Base-by-base conservation (phyloP, 2,888 invertebrate species). In the Macrophya alboannulata region DNA sequence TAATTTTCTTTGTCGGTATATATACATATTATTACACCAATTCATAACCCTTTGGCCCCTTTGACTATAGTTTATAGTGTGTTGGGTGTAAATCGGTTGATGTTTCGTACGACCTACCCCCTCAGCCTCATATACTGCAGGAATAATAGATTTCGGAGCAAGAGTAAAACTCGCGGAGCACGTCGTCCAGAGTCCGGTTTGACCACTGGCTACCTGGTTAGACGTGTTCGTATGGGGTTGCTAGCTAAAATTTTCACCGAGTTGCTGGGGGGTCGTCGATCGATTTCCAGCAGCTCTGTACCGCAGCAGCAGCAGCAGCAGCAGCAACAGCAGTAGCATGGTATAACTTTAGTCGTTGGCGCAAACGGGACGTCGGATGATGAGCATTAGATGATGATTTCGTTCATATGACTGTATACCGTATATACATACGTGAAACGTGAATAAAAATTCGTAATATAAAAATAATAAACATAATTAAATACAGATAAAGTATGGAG, bases 221-320 rank as follows among this genome's bases (percentile, higher is more conserved):
- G 55, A 77, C 51, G 72, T 45, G 72, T 43, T 74, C 45, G 31
- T 31, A 31, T 77, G 77, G 77, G 77, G 77, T 77, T 51, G 17
- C n/a, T 8, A 77, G 77, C 51, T 81, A 62, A 62, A 62, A 81
- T 62, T 62, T 62, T 81, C 81, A 51, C 62, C 59, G 81, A 81
- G 81, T 62, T 81, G 62, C 62, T 81, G 81, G 77, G 59, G 81
- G 81, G 81, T 81, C 81, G 81, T 81, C 81, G 59, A 81, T 81
- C 81, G 81, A 81, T 81, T 81, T 43, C 43, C 43, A 62, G 31
- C 81, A 72, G 15, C 79, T 55, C 31, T 37, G 55, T 79, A 55
- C 25, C 76, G 10, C 76, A 62, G 4, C 25, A 43, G 15, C 81
- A 37, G 0, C 15, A 68, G 37, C 1, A 65, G 0, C 31, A 65